Conservation (phyloP, 1,140 invertebrate species). For the Ceratitis capitata region DNA sequence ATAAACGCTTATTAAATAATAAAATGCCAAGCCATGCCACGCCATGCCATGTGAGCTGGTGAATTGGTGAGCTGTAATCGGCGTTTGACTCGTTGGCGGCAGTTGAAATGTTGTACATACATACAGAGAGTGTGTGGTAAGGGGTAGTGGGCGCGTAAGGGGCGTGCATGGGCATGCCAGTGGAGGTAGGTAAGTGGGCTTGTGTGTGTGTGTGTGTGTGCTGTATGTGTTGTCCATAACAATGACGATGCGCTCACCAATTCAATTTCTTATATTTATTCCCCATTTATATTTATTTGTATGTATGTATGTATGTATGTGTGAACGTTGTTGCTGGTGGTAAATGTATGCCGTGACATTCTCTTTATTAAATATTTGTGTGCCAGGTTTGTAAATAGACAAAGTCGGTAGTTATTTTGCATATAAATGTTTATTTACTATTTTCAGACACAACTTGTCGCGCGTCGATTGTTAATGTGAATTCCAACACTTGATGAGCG, state of each 20-base stretch:
- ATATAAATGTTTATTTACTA: constrained; percentile 25
- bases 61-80: not conserved
- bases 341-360: constrained; percentile 14
- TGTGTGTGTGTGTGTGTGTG: not conserved
- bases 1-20: constrained; percentile 36
- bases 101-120: not conserved
- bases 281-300: too few relatives aligned
- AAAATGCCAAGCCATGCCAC: too few relatives aligned
- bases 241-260: not conserved
- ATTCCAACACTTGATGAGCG: not conserved
- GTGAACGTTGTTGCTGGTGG: not conserved
- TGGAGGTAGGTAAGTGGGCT: not conserved
- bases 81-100: not conserved
- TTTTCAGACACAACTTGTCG: constrained; percentile 32
- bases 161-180: not conserved
- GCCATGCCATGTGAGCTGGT: constrained; percentile 14
- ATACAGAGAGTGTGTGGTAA: too few relatives aligned
- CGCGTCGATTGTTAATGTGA: constrained; percentile 29
- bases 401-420: constrained; percentile 12
- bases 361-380: constrained; percentile 36
- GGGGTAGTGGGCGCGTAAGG: too few relatives aligned
- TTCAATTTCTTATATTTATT: too few relatives aligned
- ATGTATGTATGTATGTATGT: too few relatives aligned
- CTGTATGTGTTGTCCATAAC: not conserved
- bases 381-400: constrained; percentile 26